These are phyloP conservation scores for Caenorhabditis doughertyi DNA, from an alignment of 2,888 invertebrate species.

Conservation along the genomic window DNA sequence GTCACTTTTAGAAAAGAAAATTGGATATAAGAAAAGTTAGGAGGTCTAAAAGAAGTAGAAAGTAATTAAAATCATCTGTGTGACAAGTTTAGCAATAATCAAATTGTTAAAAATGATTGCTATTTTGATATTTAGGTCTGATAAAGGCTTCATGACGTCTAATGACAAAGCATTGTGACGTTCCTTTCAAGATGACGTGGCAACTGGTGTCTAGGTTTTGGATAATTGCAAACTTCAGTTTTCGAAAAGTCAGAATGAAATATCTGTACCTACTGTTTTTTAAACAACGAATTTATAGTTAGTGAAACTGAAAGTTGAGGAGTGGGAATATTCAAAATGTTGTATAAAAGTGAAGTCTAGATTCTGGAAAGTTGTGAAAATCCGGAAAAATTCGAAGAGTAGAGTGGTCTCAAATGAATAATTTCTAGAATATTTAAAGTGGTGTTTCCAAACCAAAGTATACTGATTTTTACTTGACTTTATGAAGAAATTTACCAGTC, in stretches of 20 bases:
- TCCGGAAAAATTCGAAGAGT: neutral
- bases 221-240: too few species aligned
- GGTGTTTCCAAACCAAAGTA: neutral
- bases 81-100: too few species aligned
- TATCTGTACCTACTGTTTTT: too few species aligned
- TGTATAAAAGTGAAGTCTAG: neutral
- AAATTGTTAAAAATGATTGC: neutral
- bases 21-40: neutral
- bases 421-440: neutral
- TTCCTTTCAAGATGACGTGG: conserved; percentile 7
- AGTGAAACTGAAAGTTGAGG: too few species aligned
- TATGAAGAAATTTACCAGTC: neutral
- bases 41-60: neutral
- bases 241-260: too few species aligned
- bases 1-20: neutral
- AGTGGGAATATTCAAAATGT: too few species aligned
- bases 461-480: neutral
- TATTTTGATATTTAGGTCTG: neutral
- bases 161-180: neutral
- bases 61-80: neutral
- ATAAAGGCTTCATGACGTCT: conserved; percentile 24
- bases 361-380: neutral
- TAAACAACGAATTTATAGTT: too few species aligned
- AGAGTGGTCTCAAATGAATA: neutral
- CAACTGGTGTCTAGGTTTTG: neutral